Evolutionary conservation across 2,888 invertebrate genomes (phyloP).

Genomic region (Mamestra brassicae): DNA sequence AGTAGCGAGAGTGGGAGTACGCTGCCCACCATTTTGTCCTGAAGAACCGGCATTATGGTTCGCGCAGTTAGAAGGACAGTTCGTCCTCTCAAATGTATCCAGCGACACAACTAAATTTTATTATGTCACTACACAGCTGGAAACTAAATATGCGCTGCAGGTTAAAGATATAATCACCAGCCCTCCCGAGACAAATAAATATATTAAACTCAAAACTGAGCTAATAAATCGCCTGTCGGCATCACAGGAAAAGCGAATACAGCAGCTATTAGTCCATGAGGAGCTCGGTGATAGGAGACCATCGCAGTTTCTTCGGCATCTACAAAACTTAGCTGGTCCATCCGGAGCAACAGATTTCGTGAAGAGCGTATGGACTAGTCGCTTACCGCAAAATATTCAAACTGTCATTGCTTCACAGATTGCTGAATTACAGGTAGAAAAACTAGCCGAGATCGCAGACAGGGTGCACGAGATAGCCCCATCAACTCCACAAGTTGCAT

Average conservation of each 20-base stretch:
- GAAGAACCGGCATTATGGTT: background rate
- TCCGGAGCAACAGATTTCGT: background rate
- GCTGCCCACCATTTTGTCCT: background rate
- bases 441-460: slow-evolving; percentile 2
- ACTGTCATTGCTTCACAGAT: background rate
- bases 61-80: too few species aligned
- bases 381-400: background rate
- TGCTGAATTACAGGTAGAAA: background rate
- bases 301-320: background rate
- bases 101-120: too few species aligned
- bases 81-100: too few species aligned
- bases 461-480: slow-evolving; percentile 4
- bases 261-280: background rate
- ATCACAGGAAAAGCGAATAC: background rate
- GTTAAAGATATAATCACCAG: too few species aligned
- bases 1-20: background rate
- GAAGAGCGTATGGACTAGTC: background rate
- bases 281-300: background rate
- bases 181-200: too few species aligned
- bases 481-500: background rate
- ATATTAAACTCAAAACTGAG: background rate
- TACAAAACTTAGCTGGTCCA: background rate
- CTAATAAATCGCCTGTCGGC: background rate
- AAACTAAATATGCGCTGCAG: too few species aligned
- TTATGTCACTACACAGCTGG: too few species aligned